Evolutionary conservation across 2,888 invertebrate genomes (phyloP), one percentile per base, ranked within the genome.

Genomic region (Opisthograptis luteolata): DNA sequence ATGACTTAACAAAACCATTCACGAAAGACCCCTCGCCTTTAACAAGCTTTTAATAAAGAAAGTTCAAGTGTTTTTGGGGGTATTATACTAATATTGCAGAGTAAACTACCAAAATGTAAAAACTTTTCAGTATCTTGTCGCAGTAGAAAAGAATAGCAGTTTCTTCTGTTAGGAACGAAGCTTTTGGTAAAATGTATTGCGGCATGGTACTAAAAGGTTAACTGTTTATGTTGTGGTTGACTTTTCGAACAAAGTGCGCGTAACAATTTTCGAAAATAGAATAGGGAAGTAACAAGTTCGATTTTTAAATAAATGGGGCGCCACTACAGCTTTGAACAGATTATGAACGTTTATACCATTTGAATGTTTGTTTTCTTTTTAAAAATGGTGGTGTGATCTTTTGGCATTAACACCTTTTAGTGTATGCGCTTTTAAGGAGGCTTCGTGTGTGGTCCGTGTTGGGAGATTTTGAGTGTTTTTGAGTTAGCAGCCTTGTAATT

Each of bases 381-480:
- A 76, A 82, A 84, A 85, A 85, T 86, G 82, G 84, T 83, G 73
- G 68, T 80, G 79, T 83, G 77, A 71, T 80, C 78, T 79, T 86
- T 88, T 83, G 79, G 79, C 77, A 74, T 89, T 89, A 89, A 76
- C 89, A 85, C 89, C 87, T 88, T 89, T 88, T 86, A 89, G 83
- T 87, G 83, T 79, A 63, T 75, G 76, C 75, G 74, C 68, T 84
- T 82, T 80, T 79, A 81, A 73, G 72, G 68, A 70, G 62, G 47
- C 84, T 63, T 63, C 81, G 84, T 88, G 89, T 88, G 89, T 86
- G 89, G 89, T 86, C 88, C 58, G 51, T 52, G 44, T 47, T 43
- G 53, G 42, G 55, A 58, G 53, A 56, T 64, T 68, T 64, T 58
- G 60, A 62, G 66, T 66, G 68, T 68, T 64, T 67, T 61, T 62